These are phyloP conservation scores for Coelopa frigida DNA, from an alignment of 1,140 invertebrate genomes.

Conservation along the genomic window DNA sequence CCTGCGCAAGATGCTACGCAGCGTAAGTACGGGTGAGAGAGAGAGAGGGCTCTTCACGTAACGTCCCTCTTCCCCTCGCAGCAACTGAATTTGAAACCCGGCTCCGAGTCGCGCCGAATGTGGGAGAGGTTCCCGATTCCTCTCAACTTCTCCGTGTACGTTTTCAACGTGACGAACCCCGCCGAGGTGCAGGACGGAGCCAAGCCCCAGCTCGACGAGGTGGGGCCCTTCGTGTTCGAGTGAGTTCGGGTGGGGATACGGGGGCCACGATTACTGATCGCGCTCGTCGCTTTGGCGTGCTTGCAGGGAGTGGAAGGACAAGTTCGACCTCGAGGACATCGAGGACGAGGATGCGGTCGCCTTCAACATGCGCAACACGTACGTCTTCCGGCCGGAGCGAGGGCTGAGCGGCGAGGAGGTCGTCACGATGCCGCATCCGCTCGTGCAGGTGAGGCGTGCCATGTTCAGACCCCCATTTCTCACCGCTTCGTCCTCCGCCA, in stretches of 20 bases:
- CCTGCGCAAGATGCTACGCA: slow-evolving; percentile 1
- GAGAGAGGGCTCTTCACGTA: neutral
- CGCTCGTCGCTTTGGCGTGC: too few species aligned
- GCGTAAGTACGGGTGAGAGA: slow-evolving; percentile 1
- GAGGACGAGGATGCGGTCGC: slow-evolving; percentile 60
- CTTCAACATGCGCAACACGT: slow-evolving; percentile 56
- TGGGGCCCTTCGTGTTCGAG: slow-evolving; percentile 69
- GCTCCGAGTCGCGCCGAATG: slow-evolving; percentile 55
- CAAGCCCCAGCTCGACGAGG: slow-evolving; percentile 59
- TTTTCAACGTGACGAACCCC: slow-evolving; percentile 78
- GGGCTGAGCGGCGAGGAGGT: slow-evolving; percentile 59
- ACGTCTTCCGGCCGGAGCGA: slow-evolving; percentile 51
- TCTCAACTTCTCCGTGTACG: slow-evolving; percentile 64
- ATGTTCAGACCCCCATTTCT: neutral
- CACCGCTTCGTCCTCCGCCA: slow-evolving; percentile 6
- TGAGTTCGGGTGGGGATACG: too few species aligned
- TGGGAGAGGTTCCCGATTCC: slow-evolving; percentile 63
- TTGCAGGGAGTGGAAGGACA: slow-evolving; percentile 63
- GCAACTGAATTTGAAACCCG: slow-evolving; percentile 52
- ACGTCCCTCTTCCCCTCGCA: slow-evolving; percentile 19
- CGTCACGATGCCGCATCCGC: slow-evolving; percentile 53
- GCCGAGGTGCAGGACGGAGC: slow-evolving; percentile 62
- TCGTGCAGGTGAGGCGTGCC: slow-evolving; percentile 47
- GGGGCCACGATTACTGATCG: too few species aligned
- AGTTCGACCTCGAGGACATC: slow-evolving; percentile 58